Conservation (phyloP, 2,113 vertebrate species). For the Corydoras sp. region DNA sequence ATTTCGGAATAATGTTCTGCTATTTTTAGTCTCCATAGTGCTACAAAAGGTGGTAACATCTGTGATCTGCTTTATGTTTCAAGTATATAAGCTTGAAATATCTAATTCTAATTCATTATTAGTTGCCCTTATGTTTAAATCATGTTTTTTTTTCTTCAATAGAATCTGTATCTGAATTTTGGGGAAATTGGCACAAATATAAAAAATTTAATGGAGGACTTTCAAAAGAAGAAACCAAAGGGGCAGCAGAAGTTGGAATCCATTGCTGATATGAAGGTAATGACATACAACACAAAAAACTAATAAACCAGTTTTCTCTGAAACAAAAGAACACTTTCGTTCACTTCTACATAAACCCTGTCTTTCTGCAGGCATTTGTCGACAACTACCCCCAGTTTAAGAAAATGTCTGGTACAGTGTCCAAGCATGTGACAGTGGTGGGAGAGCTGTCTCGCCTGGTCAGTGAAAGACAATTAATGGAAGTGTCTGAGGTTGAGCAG, state of each 20-base stretch:
- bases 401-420: slow-evolving; percentile 96
- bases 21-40: too few relatives aligned
- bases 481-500: slow-evolving; percentile 92
- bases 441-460: slow-evolving; percentile 88
- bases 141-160: slow-evolving; percentile 7
- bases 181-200: slow-evolving; percentile 97
- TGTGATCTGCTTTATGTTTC: too few relatives aligned
- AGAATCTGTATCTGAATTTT: slow-evolving; percentile 98
- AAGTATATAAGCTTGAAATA: too few relatives aligned
- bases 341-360: too few relatives aligned
- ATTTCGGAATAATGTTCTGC: too few relatives aligned
- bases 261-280: slow-evolving; percentile 93
- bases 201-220: slow-evolving; percentile 97
- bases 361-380: slow-evolving; percentile 78
- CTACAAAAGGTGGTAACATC: too few relatives aligned
- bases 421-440: slow-evolving; percentile 94
- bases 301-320: too few relatives aligned
- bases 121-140: background rate
- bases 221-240: slow-evolving; percentile 91
- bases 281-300: too few relatives aligned
- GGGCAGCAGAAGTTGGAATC: slow-evolving; percentile 93
- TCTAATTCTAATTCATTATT: too few relatives aligned
- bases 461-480: slow-evolving; percentile 75
- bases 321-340: too few relatives aligned
- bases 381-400: slow-evolving; percentile 98